phyloP scores from a whole-genome alignment of 1,140 invertebrate species.

The Acromyrmex charruanus region DNA sequence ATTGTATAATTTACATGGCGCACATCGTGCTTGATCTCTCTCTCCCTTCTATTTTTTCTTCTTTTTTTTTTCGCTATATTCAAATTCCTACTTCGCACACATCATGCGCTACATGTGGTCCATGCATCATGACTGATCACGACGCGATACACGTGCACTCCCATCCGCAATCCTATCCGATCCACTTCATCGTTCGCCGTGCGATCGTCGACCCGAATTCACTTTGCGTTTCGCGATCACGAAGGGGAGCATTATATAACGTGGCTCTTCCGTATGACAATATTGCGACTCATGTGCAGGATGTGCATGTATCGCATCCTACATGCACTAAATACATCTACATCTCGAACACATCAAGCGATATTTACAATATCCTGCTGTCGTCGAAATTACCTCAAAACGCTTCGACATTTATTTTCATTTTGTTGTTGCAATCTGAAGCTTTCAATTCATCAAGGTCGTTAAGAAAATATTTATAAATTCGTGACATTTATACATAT shows the following conservation, averaged over 20 bases:
- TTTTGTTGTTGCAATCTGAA: not conserved
- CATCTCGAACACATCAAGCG: not conserved
- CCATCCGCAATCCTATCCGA: conserved; percentile 46
- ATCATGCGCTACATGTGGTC: conserved; percentile 19
- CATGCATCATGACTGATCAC: not conserved
- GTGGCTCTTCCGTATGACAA: conserved; percentile 23
- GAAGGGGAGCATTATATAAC: conserved; percentile 34
- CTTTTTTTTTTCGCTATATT: too few relatives aligned
- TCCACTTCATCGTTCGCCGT: conserved; percentile 24
- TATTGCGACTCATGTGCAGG: not conserved
- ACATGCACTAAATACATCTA: not conserved
- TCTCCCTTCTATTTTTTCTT: not conserved
- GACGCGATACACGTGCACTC: not conserved
- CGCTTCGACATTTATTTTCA: conserved; percentile 1
- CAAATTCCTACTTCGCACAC: not conserved
- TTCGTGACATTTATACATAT: not conserved
- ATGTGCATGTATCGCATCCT: not conserved
- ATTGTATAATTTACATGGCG: conserved; percentile 80
- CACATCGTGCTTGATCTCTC: conserved; percentile 56
- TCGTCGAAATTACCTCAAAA: not conserved
- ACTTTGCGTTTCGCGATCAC: conserved; percentile 45
- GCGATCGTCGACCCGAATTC: conserved; percentile 50
- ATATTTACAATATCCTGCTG: not conserved
- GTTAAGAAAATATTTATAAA: not conserved
- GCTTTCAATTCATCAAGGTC: not conserved